Evolutionary conservation across 2,797 vertebrate species (phyloP).

Genomic region (Pseudocheirus occidentalis): DNA sequence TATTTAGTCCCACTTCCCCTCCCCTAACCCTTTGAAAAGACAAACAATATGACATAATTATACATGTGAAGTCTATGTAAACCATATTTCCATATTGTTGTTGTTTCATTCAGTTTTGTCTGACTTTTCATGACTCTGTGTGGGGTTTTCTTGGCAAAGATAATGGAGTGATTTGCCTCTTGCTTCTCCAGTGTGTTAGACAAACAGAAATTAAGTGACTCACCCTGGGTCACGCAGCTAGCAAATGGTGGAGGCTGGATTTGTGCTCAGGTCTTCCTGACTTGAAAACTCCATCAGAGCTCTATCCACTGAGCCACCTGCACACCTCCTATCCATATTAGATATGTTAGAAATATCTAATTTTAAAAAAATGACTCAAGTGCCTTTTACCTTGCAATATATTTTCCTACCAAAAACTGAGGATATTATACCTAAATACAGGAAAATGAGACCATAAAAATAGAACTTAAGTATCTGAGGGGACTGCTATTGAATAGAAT

Average conservation of each 20-base stretch:
- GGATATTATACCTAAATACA: no score
- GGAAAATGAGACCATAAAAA: no score
- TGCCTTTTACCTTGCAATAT: no score
- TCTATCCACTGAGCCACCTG: not conserved
- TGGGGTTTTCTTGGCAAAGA: not conserved
- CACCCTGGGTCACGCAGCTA: not conserved
- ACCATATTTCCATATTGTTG: not conserved
- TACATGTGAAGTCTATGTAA: not conserved
- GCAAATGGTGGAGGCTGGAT: not conserved
- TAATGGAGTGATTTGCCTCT: not conserved
- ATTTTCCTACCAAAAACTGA: no score
- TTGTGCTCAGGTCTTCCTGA: not conserved
- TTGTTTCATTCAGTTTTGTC: not conserved
- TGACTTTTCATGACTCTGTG: not conserved
- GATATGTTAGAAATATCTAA: no score
- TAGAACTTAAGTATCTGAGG: no score
- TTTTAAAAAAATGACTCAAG: no score
- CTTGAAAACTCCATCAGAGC: fast-evolving
- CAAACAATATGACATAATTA: not conserved
- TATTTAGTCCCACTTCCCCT: not conserved
- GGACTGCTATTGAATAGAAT: no score
- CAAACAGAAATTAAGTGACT: not conserved
- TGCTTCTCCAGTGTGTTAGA: not conserved
- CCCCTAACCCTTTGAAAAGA: not conserved
- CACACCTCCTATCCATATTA: not conserved